Evolutionary conservation across 2,797 vertebrate genomes (phyloP).

Genomic region (Danio kyathit): DNA sequence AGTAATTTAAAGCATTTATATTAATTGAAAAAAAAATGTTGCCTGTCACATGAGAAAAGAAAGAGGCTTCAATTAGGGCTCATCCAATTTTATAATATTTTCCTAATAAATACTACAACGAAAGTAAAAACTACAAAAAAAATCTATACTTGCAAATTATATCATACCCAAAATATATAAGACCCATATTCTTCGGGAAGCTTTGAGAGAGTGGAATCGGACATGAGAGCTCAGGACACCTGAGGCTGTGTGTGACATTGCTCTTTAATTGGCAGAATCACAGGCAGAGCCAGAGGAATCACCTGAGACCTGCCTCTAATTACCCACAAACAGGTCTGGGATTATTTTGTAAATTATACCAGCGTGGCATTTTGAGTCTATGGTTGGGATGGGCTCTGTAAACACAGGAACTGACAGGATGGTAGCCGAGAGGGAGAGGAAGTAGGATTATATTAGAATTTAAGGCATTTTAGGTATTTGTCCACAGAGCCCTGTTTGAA

Average conservation of each 20-base stretch:
- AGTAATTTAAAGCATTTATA: no score
- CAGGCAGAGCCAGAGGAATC: constrained; percentile 62
- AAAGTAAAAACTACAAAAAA: neutral
- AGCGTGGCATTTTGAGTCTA: constrained; percentile 65
- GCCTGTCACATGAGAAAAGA: no score
- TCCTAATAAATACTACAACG: neutral
- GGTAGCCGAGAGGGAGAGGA: neutral
- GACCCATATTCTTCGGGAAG: neutral
- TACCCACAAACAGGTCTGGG: constrained; percentile 76
- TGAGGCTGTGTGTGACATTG: constrained; percentile 42
- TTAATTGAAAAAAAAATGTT: no score
- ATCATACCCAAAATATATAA: neutral
- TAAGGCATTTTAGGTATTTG: constrained; percentile 4
- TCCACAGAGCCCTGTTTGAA: neutral
- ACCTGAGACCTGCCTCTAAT: constrained; percentile 75
- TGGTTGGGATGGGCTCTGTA: constrained; percentile 41
- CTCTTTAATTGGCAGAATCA: constrained; percentile 74
- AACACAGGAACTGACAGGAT: constrained; percentile 56
- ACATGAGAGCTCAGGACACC: neutral
- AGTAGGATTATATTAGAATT: constrained; percentile 15
- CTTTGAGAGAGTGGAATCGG: neutral
- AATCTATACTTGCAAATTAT: neutral
- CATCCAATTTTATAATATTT: no score
- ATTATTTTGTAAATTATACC: constrained; percentile 87
- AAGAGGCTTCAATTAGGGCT: no score